Evolutionary conservation across 2,113 vertebrate genomes (phyloP), one percentile per base, ranked within the genome.

Genomic region (Zosterops hypoxanthus): DNA sequence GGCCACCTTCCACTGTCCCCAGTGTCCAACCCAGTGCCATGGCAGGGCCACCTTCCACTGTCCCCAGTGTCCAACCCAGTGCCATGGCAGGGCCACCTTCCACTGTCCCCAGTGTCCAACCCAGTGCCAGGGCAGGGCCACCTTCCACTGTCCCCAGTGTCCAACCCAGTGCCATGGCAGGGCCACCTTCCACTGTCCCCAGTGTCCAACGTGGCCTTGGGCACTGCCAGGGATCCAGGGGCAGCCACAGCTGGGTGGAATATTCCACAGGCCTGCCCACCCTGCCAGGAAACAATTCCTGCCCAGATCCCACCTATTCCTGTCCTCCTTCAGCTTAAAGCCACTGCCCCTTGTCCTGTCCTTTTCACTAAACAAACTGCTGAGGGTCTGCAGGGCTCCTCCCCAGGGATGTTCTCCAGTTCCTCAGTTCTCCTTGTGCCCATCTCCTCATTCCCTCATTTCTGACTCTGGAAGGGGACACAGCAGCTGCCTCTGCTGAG

Each of bases 241-340:
- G n/a, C 22, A 83, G 56, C 66, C 80, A 3, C 68, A 83, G 56
- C 66, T 53, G 11, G 39, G 39, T 12, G 39, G 39, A 39, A 39
- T 39, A 39, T 39, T 39, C 39, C 39, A 39, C 39, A 39, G 39
- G 39, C 64, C 79, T 49, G 3, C 49, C n/a, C 69, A 41, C 42
- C 82, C 50, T 65, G 9, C 19, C 60, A 75, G 52, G 19, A 5
- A 29, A 22, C 50, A 57, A 57, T 75, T 50, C 23, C 23, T 64
- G 0, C 42, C 71, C 34, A 22, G 0, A 5, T 57, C 42, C 64
- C 78, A 57, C 0, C 52, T 2, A 21, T 0, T 41, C 42, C 63
- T 81, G 70, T 8, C 2, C 6, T 49, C 59, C 14, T 23, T 2
- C 59, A 73, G 22, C 41, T 14, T 11, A 6, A 65, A 28, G 24